Conservation (phyloP, 2,797 vertebrate species). For the Oreonectes daqikongensis region DNA sequence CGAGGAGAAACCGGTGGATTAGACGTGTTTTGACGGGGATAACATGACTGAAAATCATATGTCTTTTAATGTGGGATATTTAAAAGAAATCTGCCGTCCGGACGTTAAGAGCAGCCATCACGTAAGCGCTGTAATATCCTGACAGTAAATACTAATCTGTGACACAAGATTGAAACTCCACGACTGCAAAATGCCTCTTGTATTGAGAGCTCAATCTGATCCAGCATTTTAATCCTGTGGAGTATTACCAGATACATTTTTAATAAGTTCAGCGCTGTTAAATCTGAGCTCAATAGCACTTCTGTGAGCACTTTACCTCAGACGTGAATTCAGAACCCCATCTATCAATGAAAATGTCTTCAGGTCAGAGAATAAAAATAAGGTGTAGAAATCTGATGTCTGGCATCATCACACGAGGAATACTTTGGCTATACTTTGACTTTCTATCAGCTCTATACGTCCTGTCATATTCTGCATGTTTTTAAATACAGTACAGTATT, state of each 20-base stretch:
- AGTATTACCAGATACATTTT: constrained; percentile 24
- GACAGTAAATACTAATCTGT: constrained; percentile 4
- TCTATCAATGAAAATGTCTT: no score
- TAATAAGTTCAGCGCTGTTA: constrained; percentile 23
- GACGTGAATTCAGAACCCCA: no score
- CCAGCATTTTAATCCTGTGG: background rate
- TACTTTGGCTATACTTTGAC: no score
- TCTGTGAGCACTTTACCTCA: no score
- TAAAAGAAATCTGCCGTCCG: constrained; percentile 24
- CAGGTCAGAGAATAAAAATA: no score
- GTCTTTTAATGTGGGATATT: constrained; percentile 53
- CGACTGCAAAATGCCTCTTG: constrained; percentile 12
- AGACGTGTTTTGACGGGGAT: constrained; percentile 43
- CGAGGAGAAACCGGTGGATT: background rate
- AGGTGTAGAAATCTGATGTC: no score
- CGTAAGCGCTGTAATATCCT: background rate
- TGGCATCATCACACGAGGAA: no score
- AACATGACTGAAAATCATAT: constrained; percentile 39
- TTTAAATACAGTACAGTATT: no score
- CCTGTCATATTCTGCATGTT: no score
- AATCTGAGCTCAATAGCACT: constrained; percentile 20
- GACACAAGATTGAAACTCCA: constrained; percentile 26
- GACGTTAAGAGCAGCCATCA: constrained; percentile 7
- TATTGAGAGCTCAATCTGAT: constrained; percentile 34
- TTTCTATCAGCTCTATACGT: no score